These are phyloP conservation scores for Tanypteryx hageni DNA, from an alignment of 2,888 invertebrate species.

Conservation along the genomic window DNA sequence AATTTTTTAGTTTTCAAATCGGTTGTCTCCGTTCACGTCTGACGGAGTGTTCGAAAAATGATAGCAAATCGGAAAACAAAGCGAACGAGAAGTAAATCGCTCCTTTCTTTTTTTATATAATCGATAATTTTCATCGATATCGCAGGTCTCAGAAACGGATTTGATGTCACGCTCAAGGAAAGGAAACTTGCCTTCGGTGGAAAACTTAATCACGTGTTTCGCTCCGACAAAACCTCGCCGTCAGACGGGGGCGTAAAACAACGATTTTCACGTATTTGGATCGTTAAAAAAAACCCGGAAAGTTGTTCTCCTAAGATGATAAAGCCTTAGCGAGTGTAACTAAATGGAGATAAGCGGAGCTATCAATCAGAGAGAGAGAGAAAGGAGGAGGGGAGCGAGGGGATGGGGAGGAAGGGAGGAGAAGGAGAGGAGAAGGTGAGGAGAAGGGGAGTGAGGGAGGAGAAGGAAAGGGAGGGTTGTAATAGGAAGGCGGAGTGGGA, in stretches of 20 bases:
- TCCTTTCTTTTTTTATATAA: neutral
- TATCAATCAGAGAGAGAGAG: neutral
- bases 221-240: too few relatives aligned
- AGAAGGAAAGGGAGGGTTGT: too few relatives aligned
- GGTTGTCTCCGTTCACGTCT: too few relatives aligned
- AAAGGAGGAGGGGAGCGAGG: neutral
- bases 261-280: neutral
- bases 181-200: neutral
- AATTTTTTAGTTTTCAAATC: too few relatives aligned
- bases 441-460: too few relatives aligned
- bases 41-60: neutral
- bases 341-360: neutral
- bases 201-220: neutral
- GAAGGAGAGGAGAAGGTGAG: neutral
- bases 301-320: neutral
- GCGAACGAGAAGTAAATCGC: neutral
- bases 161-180: neutral
- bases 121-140: neutral
- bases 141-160: neutral
- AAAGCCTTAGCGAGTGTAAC: neutral
- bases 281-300: neutral
- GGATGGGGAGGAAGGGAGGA: neutral
- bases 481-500: neutral
- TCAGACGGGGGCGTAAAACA: neutral
- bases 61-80: neutral